Conservation (phyloP, 1,140 invertebrate genomes). For the Megalopta genalis region DNA sequence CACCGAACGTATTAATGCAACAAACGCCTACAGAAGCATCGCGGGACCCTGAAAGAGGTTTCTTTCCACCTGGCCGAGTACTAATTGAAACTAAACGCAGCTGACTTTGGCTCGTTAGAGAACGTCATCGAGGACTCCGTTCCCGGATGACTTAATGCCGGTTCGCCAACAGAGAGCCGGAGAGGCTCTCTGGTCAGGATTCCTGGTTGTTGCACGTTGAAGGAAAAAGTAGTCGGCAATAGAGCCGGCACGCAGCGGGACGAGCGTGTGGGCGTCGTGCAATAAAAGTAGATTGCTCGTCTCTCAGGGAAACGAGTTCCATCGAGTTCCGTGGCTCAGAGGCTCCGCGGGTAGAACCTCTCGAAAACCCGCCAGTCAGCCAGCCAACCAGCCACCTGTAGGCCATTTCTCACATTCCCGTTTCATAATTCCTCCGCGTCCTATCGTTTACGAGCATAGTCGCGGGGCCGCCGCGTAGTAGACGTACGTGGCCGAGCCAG, state of each 20-base stretch:
- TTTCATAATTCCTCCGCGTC: constrained; percentile 53
- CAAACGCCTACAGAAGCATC: no score
- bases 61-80: neutral
- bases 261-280: constrained; percentile 12
- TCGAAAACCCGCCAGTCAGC: constrained; percentile 11
- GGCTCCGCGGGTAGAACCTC: constrained; percentile 17
- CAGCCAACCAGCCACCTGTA: constrained; percentile 45
- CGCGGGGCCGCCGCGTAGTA: constrained; percentile 7
- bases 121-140: neutral
- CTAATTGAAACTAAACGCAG: neutral
- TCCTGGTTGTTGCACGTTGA: neutral
- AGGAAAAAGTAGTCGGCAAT: neutral
- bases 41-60: neutral
- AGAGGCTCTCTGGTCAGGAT: neutral
- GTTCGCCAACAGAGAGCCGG: neutral
- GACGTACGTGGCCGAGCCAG: neutral
- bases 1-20: no score
- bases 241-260: neutral
- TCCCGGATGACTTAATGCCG: neutral
- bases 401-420: constrained; percentile 43
- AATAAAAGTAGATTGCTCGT: constrained; percentile 30
- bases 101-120: neutral
- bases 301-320: constrained; percentile 42
- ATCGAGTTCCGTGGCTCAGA: constrained; percentile 20
- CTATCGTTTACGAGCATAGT: constrained; percentile 47